Conservation (phyloP, 2,113 vertebrate genomes). For the Gambusia affinis region DNA sequence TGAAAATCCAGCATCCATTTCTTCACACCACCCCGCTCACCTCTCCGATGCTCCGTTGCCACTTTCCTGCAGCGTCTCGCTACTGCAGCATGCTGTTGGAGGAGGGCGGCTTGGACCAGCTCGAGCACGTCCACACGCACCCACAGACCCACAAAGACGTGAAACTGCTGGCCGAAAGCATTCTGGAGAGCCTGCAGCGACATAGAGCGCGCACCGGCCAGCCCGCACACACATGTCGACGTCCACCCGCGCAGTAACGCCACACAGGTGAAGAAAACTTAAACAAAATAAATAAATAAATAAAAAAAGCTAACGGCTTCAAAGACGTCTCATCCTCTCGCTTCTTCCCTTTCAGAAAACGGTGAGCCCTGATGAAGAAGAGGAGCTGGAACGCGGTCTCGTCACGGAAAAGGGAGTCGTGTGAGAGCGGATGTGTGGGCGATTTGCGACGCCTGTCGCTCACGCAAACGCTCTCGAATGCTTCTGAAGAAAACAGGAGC, state of each 20-base stretch:
- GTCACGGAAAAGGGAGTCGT: conserved; percentile 18
- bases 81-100: conserved; percentile 99
- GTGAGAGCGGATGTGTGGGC: conserved; percentile 5
- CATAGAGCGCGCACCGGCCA: conserved; percentile 90
- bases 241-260: conserved; percentile 27
- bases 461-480: conserved; percentile 29
- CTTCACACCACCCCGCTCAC: not conserved
- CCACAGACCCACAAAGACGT: conserved; percentile 91
- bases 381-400: conserved; percentile 6
- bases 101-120: conserved; percentile 92
- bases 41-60: not conserved
- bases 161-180: conserved; percentile 86
- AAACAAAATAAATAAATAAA: not conserved
- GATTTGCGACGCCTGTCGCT: not conserved
- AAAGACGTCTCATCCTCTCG: not conserved
- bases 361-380: conserved; percentile 29
- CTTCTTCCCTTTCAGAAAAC: conserved; percentile 53
- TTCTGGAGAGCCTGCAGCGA: conserved; percentile 92
- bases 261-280: conserved; percentile 42
- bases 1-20: too few relatives aligned
- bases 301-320: not conserved
- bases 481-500: conserved; percentile 10
- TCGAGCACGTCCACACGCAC: conserved; percentile 88
- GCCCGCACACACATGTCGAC: conserved; percentile 48
- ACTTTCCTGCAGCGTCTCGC: conserved; percentile 83